Base-by-base conservation (phyloP, 2,888 invertebrate species). In the Sarcophaga rosellei region DNA sequence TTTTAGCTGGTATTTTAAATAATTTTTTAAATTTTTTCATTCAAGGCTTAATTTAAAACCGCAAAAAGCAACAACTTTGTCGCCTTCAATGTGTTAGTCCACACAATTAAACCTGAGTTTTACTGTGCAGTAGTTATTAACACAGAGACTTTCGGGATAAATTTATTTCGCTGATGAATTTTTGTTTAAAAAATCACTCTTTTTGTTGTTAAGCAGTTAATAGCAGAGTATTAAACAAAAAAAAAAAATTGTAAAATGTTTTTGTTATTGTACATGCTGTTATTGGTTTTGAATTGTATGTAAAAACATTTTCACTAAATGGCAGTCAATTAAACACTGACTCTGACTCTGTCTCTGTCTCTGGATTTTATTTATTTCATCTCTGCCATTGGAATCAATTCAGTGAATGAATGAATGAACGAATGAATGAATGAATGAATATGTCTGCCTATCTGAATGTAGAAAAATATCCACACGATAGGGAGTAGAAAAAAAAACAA, bases 321-420 rank as follows among this genome's bases (percentile, higher is more conserved):
- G 75, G 79, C 69, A 84, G 79, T 84, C 84, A 79, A 84, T 84
- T 84, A 79, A 84, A 75, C 66, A 66, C 47, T 77, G 82, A 8
- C 61, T 75, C 17, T 57, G 21, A 25, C 4, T 47, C 47, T 47
- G 15, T 15, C 3, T 47, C 15, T 53, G 12, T 53, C 17, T 53
- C 12, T 17, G 17, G 1, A 15, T 53, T 53, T 53, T 53, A 53
- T 53, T 15, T 53, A 17, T 53, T 53, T 53, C 15, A 53, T 15
- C 53, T 53, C 53, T 53, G 53, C 17, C 53, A 53, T 53, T 53
- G 53, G 17, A 53, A 53, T 53, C 15, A 53, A 53, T 53, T 53
- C 53, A 53, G 53, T 72, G 44, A 44, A 59, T 82, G 47, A 70
- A 78, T 53, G 15, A 53, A 53, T 17, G 53, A 35, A 10, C 10